phyloP scores from a whole-genome alignment of 2,113 vertebrate species.

The Rhinichthys klamathensis region DNA sequence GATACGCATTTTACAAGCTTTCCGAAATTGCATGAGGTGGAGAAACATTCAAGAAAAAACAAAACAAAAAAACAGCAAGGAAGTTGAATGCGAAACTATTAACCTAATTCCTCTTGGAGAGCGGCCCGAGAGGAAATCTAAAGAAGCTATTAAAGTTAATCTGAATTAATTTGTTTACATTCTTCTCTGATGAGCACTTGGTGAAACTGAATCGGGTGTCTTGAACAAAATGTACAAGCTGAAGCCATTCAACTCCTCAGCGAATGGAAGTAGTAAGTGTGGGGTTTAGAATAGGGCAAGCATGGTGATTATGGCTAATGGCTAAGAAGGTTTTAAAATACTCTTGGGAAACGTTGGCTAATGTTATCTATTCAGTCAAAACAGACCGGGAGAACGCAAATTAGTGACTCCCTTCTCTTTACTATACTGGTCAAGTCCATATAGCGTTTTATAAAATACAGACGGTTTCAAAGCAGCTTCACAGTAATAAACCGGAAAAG shows the following conservation, averaged over 20 bases:
- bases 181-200: conserved; percentile 51
- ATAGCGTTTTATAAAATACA: too few species aligned
- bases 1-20: conserved; percentile 31
- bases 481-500: too few species aligned
- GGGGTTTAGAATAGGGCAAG: neutral
- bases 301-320: conserved; percentile 17
- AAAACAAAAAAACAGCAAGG: neutral
- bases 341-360: neutral
- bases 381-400: neutral
- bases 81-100: conserved; percentile 49
- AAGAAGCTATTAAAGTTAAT: conserved; percentile 63
- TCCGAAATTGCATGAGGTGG: conserved; percentile 5
- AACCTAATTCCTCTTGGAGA: conserved; percentile 58
- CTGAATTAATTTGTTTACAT: conserved; percentile 68
- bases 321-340: neutral
- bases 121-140: conserved; percentile 54
- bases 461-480: too few species aligned
- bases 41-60: neutral
- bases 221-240: conserved; percentile 8
- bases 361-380: neutral
- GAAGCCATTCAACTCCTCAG: neutral
- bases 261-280: conserved; percentile 5
- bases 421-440: neutral
- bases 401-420: neutral
- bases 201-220: conserved; percentile 36